Conservation (phyloP, 2,888 invertebrate species). For the Athalia circularis region DNA sequence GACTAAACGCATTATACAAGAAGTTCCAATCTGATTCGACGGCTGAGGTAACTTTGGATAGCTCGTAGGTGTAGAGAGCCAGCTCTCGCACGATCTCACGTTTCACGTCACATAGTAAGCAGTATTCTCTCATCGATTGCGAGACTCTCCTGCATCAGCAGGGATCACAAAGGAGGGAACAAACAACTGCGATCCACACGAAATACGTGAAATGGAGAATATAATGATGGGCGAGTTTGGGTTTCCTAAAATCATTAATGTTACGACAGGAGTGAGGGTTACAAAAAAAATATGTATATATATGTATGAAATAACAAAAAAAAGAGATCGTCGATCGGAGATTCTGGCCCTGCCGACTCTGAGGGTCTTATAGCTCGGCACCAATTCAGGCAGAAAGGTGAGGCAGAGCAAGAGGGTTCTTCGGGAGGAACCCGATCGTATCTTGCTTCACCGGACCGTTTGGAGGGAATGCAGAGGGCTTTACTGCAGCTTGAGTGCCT, state of each 20-base stretch:
- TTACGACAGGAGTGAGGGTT: slow-evolving; percentile 58
- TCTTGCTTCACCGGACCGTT: slow-evolving; percentile 57
- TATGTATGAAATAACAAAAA: no score
- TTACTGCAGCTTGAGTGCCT: slow-evolving; percentile 58
- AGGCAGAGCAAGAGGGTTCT: slow-evolving; percentile 53
- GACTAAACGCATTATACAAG: slow-evolving; percentile 29
- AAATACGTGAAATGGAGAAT: slow-evolving; percentile 49
- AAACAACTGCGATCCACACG: slow-evolving; percentile 8
- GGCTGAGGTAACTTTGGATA: slow-evolving; percentile 31
- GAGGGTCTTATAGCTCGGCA: neutral
- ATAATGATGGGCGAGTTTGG: slow-evolving; percentile 43
- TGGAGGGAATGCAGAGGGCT: slow-evolving; percentile 58
- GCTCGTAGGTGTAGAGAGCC: slow-evolving; percentile 10
- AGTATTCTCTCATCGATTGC: neutral
- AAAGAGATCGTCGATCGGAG: slow-evolving; percentile 59
- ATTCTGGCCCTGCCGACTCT: slow-evolving; percentile 52
- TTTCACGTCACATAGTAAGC: slow-evolving; percentile 30
- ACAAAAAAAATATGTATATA: neutral
- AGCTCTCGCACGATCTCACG: slow-evolving; percentile 23
- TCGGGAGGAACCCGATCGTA: slow-evolving; percentile 58
- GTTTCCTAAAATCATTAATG: slow-evolving; percentile 61
- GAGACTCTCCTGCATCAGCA: neutral
- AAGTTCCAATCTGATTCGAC: slow-evolving; percentile 25
- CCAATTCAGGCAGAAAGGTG: slow-evolving; percentile 43
- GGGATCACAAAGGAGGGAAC: slow-evolving; percentile 21